Base-by-base conservation (phyloP, 2,113 vertebrate species). In the Spea bombifrons region DNA sequence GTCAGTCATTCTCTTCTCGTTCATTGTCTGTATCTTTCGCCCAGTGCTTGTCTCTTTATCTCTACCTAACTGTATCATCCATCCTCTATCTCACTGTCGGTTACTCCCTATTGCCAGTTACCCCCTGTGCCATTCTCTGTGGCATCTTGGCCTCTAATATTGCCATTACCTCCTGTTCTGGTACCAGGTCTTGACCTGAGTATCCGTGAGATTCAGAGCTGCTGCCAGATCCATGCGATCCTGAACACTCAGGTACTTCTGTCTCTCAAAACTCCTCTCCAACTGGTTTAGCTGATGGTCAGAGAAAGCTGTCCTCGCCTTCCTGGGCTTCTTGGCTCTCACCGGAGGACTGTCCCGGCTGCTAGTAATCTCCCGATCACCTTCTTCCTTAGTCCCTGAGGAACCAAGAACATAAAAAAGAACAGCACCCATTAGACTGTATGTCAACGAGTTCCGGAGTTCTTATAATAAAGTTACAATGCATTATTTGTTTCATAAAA, bases 141-240 rank as follows among this genome's bases (percentile, higher is more conserved):
- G 46, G 44, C 0, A 4, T 64, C 43, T 72, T 8, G 68, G 52
- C 5, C 81, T 30, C 3, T 10, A 1, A 13, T 9, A 9, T 6
- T 50, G 47, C 47, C 67, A 85, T 84, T 90, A 97, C 96, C 96
- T 92, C 88, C 96, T 89, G 88, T 97, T 97, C 83, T 97, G 96
- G 89, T 97, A 97, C 96, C 96, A 97, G 84, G 96, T 97, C 88
- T 97, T 97, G 84, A 97, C 96, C 88, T 97, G 96, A 44, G 96
- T 97, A 87, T 97, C 96, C 0, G 96, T 97, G 85, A 97, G 94
- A 85, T 96, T 97, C 83, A 97, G 94, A 0, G 96, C 95, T 8
- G 97, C 97, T 0, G 97, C 97, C 88, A 99, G 90, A 88, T 99
- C 97, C 97, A 99, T 99, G 85, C 97, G 94, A 90, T 99, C 97